These are phyloP conservation scores for Botia kubotai DNA, from an alignment of 2,797 vertebrate genomes.

Conservation along the genomic window DNA sequence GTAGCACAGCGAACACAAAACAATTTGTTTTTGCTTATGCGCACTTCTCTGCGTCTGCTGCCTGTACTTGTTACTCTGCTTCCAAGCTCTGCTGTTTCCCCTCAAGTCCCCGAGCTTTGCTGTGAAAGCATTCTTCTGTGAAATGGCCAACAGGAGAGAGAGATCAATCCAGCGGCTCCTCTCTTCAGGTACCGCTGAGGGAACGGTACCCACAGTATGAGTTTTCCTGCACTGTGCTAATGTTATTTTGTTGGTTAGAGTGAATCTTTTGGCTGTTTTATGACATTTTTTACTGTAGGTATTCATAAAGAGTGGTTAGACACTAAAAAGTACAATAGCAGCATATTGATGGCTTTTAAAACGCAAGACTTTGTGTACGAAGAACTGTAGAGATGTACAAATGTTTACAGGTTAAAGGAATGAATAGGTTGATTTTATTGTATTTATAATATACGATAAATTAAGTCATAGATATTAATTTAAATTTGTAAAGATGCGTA, in stretches of 20 bases:
- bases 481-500: too few species aligned
- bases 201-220: background rate
- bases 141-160: constrained; percentile 46
- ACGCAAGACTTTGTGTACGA: too few species aligned
- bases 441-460: too few species aligned
- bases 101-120: constrained; percentile 37
- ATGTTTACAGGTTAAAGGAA: too few species aligned
- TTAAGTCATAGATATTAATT: too few species aligned
- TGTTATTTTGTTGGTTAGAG: background rate
- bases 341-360: background rate
- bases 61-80: constrained; percentile 5
- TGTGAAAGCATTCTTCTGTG: constrained; percentile 51
- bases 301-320: background rate
- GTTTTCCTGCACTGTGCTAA: constrained; percentile 3
- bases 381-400: too few species aligned
- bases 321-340: background rate
- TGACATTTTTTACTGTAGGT: background rate
- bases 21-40: constrained; percentile 3
- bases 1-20: background rate
- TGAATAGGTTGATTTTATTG: too few species aligned
- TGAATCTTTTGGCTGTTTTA: background rate
- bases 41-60: background rate
- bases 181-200: constrained; percentile 18
- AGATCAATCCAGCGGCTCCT: constrained; percentile 42
- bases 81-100: background rate